phyloP scores from a whole-genome alignment of 2,797 vertebrate genomes.

The Rhabdophis nuchalis region DNA sequence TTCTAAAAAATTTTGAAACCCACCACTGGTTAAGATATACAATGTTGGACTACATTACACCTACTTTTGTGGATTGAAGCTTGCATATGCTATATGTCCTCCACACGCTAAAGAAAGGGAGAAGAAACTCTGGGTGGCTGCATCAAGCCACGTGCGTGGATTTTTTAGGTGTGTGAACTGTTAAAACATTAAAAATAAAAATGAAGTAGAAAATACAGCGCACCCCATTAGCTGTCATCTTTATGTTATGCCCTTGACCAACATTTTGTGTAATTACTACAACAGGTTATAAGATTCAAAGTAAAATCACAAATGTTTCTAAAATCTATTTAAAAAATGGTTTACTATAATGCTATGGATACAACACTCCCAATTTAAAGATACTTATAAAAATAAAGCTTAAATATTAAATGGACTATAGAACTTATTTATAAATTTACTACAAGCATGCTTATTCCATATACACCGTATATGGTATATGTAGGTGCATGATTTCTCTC shows the following conservation, averaged over 20 bases:
- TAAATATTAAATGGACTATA: background rate
- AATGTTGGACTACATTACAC: background rate
- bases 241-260: background rate
- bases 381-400: background rate
- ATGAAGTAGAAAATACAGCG: background rate
- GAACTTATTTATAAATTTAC: background rate
- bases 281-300: background rate
- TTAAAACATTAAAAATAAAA: background rate
- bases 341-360: background rate
- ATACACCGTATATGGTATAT: background rate
- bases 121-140: slow-evolving; percentile 91
- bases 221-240: background rate
- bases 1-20: too few relatives aligned
- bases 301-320: background rate
- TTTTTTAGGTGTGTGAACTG: slow-evolving; percentile 76
- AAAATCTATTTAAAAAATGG: background rate
- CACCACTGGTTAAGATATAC: background rate
- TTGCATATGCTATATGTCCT: slow-evolving; percentile 90
- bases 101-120: slow-evolving; percentile 88
- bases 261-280: background rate
- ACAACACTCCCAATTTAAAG: background rate
- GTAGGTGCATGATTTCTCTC: background rate
- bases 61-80: slow-evolving; percentile 83
- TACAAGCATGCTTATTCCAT: background rate
- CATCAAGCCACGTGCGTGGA: slow-evolving; percentile 88